Conservation (phyloP, 1,140 invertebrate genomes). For the Macrobrachium rosenbergii region DNA sequence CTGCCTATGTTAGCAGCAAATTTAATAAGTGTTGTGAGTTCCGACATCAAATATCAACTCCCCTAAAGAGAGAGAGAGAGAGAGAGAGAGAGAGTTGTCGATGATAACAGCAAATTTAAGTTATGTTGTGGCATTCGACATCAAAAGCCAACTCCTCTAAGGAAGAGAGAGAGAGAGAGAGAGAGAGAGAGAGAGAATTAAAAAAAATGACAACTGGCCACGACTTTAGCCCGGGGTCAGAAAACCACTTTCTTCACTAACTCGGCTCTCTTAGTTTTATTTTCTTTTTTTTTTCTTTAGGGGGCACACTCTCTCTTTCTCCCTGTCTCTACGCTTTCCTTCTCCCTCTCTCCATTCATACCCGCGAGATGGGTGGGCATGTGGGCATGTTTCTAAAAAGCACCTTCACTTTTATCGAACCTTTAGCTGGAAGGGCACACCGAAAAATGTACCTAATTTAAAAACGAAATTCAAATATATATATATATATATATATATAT, state of each 20-base stretch:
- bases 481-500: too few relatives aligned
- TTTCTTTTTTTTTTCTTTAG: too few relatives aligned
- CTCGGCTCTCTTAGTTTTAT: too few relatives aligned
- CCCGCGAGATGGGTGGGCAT: background rate
- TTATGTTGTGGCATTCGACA: background rate
- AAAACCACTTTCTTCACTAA: conserved; percentile 11
- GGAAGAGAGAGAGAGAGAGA: background rate
- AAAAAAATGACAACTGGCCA: background rate
- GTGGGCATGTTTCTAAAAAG: too few relatives aligned
- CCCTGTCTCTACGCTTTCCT: too few relatives aligned
- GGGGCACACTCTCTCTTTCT: too few relatives aligned
- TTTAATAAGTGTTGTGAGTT: too few relatives aligned
- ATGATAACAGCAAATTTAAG: background rate
- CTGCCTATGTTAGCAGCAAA: too few relatives aligned
- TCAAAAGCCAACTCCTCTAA: background rate
- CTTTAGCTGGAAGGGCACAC: background rate
- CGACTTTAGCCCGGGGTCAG: background rate
- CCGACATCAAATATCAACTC: background rate
- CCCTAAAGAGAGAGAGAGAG: conserved; percentile 23
- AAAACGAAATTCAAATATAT: too few relatives aligned
- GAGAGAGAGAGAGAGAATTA: background rate
- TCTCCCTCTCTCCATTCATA: conserved; percentile 18
- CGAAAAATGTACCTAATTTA: too few relatives aligned
- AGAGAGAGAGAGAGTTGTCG: background rate
- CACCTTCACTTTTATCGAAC: too few relatives aligned